Conservation (phyloP, 2,113 vertebrate species). For the Columbina picui region DNA sequence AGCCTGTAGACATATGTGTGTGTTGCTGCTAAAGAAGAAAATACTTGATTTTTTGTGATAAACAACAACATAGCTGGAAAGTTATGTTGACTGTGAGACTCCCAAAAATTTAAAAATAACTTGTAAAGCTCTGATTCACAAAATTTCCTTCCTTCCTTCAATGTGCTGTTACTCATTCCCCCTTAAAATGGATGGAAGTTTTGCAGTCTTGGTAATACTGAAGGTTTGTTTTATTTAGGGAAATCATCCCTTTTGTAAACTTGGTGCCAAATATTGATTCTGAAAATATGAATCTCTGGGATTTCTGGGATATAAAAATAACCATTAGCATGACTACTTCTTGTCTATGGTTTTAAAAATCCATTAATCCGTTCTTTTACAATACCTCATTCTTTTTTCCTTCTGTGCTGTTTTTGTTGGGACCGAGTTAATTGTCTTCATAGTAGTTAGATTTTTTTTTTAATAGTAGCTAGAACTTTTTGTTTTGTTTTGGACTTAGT, state of each 20-base stretch:
- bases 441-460: too few species aligned
- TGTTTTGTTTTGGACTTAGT: too few species aligned
- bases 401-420: too few species aligned
- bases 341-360: neutral
- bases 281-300: neutral
- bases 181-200: neutral
- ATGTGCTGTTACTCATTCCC: fast-evolving
- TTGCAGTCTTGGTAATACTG: neutral
- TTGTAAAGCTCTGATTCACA: neutral
- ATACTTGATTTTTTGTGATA: neutral
- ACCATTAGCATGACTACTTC: neutral
- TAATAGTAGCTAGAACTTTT: too few species aligned
- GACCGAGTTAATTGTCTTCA: too few species aligned
- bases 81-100: fast-evolving
- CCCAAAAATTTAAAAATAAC: neutral
- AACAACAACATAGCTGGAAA: neutral
- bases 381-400: neutral
- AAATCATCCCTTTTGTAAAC: neutral
- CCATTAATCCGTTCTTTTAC: neutral
- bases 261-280: neutral
- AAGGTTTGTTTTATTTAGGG: neutral
- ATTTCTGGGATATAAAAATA: neutral
- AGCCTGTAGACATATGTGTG: neutral
- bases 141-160: neutral
- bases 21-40: neutral